Evolutionary conservation across 1,140 invertebrate genomes (phyloP), one percentile per base, ranked within the genome.

Genomic region (Maconellicoccus hirsutus): DNA sequence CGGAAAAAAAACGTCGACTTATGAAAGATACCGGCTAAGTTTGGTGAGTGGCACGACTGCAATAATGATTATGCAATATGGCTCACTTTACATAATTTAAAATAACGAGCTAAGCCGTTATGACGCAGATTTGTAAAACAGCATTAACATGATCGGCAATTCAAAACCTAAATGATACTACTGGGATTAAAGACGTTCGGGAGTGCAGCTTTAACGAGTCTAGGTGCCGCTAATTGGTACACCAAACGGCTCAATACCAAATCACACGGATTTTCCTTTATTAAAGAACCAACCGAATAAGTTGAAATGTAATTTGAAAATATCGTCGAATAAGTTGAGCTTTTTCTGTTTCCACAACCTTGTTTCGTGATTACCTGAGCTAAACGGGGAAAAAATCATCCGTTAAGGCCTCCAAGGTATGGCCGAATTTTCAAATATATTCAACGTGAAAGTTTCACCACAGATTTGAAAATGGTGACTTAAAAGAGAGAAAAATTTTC

Each of bases 61-160:
- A 52, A 52, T 52, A 52, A 52, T 52, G 42, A 52, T 52, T 52
- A 52, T 52, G 42, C 42, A 52, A 52, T 52, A 19, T 52, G 42
- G 42, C 42, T 52, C 42, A 52, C 42, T 52, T 52, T 52, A 52
- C 42, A 52, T 52, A 52, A 52, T 52, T 52, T 52, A 52, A 52
- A 52, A 52, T 52, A 52, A 52, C 42, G n/a, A 52, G 42, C 42
- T 19, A 14, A 3, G 42, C 42, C 42, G 42, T 52, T 52, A 52
- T 52, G 42, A 52, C 12, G 42, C 42, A 52, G 42, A 52, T 52
- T 52, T 52, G 42, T 52, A 52, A 52, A 52, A 52, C 42, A 52
- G 42, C 42, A 52, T 52, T 52, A 52, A 52, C 42, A 52, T 52
- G 42, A 52, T 52, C 42, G 42, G 42, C 42, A 52, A 52, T 52